Percentiles rank a stretch among this genome's conserved stretches.
Conservation (phyloP, 2,113 vertebrate genomes). For the Alaudala cheleensis region DNA sequence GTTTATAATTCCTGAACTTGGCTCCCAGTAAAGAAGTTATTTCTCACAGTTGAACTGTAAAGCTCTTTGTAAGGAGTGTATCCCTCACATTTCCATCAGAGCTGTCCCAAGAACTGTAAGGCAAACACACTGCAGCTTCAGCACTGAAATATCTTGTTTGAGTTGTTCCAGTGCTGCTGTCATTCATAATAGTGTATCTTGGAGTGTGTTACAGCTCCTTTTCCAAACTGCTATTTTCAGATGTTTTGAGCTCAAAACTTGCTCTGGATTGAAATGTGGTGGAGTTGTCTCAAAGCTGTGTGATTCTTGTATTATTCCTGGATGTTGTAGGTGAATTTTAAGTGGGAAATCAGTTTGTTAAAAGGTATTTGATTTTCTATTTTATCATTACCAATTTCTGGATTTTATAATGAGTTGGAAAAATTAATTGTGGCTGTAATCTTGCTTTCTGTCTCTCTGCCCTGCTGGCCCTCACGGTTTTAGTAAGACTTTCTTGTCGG, state of each 20-base stretch:
- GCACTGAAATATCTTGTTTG: neutral
- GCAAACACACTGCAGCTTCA: conserved; percentile 7
- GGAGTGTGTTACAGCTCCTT: neutral
- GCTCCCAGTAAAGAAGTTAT: conserved; percentile 25
- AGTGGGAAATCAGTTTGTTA: neutral
- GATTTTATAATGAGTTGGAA: neutral
- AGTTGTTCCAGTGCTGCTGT: neutral
- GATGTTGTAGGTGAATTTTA: neutral
- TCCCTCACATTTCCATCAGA: conserved; percentile 11
- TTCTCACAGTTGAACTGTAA: neutral
- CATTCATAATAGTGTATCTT: neutral
- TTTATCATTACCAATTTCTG: neutral
- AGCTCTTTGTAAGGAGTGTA: neutral
- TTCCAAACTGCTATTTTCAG: neutral
- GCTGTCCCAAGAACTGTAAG: neutral
- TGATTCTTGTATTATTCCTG: neutral
- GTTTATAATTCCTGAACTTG: conserved; percentile 54
- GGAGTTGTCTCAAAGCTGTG: neutral
- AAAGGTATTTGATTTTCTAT: neutral
- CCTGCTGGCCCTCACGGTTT: neutral
- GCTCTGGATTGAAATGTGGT: neutral
- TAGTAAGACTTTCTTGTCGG: neutral
- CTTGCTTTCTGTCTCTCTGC: neutral
- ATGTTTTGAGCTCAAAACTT: conserved; percentile 1
- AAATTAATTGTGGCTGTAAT: neutral